phyloP scores from a whole-genome alignment of 2,888 invertebrate genomes.

The Apoderus coryli region DNA sequence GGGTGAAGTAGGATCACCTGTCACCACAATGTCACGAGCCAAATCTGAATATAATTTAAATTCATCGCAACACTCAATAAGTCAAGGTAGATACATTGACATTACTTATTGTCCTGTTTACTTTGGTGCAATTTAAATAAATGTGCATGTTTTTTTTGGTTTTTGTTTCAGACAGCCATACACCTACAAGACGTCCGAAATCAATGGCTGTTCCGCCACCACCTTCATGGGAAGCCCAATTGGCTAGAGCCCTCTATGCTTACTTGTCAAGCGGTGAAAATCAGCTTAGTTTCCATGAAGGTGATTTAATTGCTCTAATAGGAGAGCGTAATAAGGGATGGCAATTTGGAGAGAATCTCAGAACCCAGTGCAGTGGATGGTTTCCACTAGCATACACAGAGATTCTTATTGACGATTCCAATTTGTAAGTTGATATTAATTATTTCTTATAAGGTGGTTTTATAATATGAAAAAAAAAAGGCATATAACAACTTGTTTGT shows the following conservation, averaged over 20 bases:
- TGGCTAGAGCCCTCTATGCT: conserved; percentile 76
- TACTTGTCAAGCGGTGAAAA: conserved; percentile 83
- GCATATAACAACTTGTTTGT: too few species aligned
- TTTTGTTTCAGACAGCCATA: conserved; percentile 19
- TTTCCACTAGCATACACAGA: conserved; percentile 93
- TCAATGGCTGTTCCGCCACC: conserved; percentile 45
- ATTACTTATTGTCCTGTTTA: too few species aligned
- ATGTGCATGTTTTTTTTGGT: too few species aligned
- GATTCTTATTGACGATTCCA: conserved; percentile 46
- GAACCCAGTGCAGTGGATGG: conserved; percentile 89
- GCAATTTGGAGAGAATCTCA: conserved; percentile 92
- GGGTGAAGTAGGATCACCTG: conserved; percentile 46
- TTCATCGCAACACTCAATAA: conserved; percentile 53
- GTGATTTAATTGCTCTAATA: conserved; percentile 74
- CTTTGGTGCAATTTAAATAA: too few species aligned
- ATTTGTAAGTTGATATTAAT: conserved; percentile 42
- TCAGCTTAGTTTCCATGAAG: conserved; percentile 83
- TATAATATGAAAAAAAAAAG: too few species aligned
- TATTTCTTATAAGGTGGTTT: too few species aligned
- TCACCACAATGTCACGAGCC: conserved; percentile 58
- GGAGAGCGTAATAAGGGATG: conserved; percentile 89
- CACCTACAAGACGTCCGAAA: conserved; percentile 43
- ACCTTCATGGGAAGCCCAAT: conserved; percentile 53
- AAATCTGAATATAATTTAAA: conserved; percentile 80
- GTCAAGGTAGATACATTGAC: conserved; percentile 43